Percentiles rank a stretch among this genome's conserved stretches.
phyloP scores from a whole-genome alignment of 2,113 vertebrate genomes.

The Archilochus colubris region DNA sequence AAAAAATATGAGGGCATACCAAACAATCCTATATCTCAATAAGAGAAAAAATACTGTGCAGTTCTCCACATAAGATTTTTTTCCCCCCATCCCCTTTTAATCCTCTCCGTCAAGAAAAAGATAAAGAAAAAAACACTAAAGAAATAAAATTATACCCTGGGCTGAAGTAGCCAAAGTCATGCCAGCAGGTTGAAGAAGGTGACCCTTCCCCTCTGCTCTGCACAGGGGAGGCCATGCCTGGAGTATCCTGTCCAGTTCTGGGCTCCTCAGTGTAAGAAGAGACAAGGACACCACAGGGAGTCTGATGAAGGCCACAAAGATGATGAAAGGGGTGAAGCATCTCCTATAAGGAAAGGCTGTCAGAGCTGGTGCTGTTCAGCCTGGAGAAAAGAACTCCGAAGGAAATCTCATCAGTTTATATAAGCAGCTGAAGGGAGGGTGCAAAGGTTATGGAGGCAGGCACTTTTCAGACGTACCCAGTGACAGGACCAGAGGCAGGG shows the following conservation, averaged over 20 bases:
- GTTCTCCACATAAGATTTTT: not conserved
- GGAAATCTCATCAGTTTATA: too few relatives aligned
- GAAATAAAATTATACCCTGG: not conserved
- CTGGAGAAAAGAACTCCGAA: not conserved
- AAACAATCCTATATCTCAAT: not conserved
- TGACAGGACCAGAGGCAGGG: not conserved
- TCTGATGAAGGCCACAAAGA: too few relatives aligned
- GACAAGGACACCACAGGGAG: too few relatives aligned
- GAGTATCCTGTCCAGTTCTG: too few relatives aligned
- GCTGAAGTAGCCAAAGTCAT: not conserved
- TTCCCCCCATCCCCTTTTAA: rapidly evolving
- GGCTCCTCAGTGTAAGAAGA: too few relatives aligned
- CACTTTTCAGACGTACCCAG: not conserved
- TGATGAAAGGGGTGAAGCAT: too few relatives aligned
- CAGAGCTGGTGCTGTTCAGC: too few relatives aligned
- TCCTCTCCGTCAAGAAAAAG: not conserved
- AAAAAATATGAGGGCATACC: not conserved
- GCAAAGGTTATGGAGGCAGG: not conserved
- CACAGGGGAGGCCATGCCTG: not conserved
- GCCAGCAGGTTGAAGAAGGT: not conserved
- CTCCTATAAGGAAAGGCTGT: too few relatives aligned
- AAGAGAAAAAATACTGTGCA: not conserved
- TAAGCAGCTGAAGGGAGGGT: not conserved
- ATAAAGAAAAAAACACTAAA: not conserved
- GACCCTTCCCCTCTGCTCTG: not conserved